Evolutionary conservation across 2,888 invertebrate genomes (phyloP).

Genomic region (Lasioglossum oenotherae): DNA sequence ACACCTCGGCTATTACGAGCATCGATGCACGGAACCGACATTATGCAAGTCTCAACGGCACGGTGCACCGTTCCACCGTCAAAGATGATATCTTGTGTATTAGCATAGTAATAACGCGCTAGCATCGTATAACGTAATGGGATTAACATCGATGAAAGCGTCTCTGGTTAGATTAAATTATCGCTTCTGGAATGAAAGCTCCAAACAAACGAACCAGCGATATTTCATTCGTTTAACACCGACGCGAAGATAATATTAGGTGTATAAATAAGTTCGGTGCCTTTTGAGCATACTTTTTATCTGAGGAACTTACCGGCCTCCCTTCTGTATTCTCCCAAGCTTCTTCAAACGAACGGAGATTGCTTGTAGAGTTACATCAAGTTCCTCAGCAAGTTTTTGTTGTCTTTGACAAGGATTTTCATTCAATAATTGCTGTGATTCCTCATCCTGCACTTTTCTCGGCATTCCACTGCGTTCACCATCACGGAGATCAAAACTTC

Average conservation of each 20-base stretch:
- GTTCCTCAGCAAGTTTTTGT: too few relatives aligned
- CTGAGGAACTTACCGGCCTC: too few relatives aligned
- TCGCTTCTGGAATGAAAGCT: conserved; percentile 8
- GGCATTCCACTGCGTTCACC: too few relatives aligned
- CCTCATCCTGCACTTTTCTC: too few relatives aligned
- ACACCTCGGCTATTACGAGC: conserved; percentile 27
- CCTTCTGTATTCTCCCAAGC: too few relatives aligned
- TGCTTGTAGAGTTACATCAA: too few relatives aligned
- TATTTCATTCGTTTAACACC: not conserved
- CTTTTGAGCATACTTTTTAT: too few relatives aligned
- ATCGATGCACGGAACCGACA: not conserved
- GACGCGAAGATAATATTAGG: not conserved
- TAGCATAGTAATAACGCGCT: conserved; percentile 51
- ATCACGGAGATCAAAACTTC: too few relatives aligned
- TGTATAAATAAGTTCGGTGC: too few relatives aligned
- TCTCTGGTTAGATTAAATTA: conserved; percentile 15
- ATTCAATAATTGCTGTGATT: too few relatives aligned
- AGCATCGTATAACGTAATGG: conserved; percentile 24
- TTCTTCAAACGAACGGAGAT: too few relatives aligned
- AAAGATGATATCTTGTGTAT: conserved; percentile 45
- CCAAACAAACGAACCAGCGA: not conserved
- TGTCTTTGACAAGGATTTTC: too few relatives aligned
- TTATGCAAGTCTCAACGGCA: conserved; percentile 26
- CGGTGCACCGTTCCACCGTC: conserved; percentile 11
- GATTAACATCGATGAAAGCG: conserved; percentile 34